Conservation (phyloP, 2,113 vertebrate genomes). For the Cyprinodon brontotheroides region DNA sequence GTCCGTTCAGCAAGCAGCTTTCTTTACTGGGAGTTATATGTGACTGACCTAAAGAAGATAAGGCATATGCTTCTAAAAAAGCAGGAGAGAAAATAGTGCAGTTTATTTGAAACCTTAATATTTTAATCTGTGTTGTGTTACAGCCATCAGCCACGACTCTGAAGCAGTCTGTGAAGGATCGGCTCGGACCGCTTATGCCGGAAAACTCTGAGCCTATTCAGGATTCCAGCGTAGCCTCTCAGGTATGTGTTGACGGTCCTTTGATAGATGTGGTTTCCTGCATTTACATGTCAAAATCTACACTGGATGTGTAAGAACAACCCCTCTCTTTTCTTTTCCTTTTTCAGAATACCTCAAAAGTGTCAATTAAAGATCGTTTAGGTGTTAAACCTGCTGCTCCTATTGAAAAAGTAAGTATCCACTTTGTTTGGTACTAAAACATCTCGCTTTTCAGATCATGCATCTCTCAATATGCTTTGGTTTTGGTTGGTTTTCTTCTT, state of each 20-base stretch:
- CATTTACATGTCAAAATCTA: constrained; percentile 26
- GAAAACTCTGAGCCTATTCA: constrained; percentile 84
- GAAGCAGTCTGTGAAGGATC: constrained; percentile 96
- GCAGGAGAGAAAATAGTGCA: neutral
- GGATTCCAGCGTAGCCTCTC: constrained; percentile 80
- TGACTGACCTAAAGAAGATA: neutral
- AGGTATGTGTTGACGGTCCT: constrained; percentile 75
- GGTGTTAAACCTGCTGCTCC: constrained; percentile 87
- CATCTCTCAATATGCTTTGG: neutral
- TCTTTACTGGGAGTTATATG: neutral
- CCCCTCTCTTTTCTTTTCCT: constrained; percentile 40
- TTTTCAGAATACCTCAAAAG: constrained; percentile 86
- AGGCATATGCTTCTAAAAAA: neutral
- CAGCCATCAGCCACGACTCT: constrained; percentile 80
- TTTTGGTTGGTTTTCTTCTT: neutral
- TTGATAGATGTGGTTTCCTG: neutral
- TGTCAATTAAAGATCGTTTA: constrained; percentile 91
- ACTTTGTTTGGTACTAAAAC: neutral
- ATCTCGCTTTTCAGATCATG: neutral
- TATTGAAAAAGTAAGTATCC: constrained; percentile 86
- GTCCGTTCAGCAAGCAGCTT: neutral
- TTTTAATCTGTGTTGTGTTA: constrained; percentile 70
- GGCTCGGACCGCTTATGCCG: constrained; percentile 88
- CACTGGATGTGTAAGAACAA: constrained; percentile 14
- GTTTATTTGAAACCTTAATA: neutral